Conservation (phyloP, 2,888 invertebrate genomes). For the Euphydryas editha region DNA sequence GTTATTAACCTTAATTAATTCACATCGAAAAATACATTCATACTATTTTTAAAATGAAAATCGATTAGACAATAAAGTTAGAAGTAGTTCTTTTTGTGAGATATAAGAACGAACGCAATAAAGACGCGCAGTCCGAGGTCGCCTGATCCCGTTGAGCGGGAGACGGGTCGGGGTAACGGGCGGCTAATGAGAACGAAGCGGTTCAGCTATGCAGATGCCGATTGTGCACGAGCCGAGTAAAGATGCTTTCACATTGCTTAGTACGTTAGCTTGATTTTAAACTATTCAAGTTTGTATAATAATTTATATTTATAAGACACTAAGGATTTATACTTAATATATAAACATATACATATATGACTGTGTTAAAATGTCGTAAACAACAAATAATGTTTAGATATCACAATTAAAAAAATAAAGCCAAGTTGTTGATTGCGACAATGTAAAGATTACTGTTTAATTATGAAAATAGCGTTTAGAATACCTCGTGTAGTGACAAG, state of each 20-base stretch:
- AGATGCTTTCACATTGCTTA: constrained; percentile 28
- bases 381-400: no score
- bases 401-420: no score
- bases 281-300: no score
- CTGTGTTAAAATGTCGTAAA: no score
- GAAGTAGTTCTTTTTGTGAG: constrained; percentile 21
- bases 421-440: no score
- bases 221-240: constrained; percentile 48
- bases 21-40: no score
- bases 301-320: no score
- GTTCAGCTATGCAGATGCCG: constrained; percentile 78
- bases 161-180: constrained; percentile 63
- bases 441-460: no score
- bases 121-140: constrained; percentile 49
- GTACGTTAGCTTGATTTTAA: not conserved
- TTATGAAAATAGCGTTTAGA: not conserved
- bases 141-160: constrained; percentile 55
- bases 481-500: not conserved
- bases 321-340: no score
- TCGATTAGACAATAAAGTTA: constrained; percentile 8
- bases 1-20: no score
- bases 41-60: not conserved
- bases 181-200: constrained; percentile 77
- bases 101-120: constrained; percentile 27
- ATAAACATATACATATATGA: no score